Base-by-base conservation (phyloP, 2,888 invertebrate genomes). In the Electrophaes corylata region DNA sequence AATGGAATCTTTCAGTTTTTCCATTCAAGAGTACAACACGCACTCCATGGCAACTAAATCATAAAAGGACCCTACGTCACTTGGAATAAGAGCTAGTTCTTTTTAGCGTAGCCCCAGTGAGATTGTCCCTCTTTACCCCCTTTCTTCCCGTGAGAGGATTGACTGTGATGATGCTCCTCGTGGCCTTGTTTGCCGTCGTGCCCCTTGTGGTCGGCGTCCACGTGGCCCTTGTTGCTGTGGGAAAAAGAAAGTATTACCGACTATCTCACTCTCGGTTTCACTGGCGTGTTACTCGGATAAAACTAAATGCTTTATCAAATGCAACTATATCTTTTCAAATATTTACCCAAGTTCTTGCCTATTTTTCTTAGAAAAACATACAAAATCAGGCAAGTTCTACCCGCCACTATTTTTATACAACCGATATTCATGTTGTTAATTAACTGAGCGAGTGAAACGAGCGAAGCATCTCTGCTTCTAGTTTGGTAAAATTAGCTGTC, bases 161-260 rank as follows among this genome's bases (percentile, higher is more conserved):
- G 92, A 62, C 94, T 92, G 3, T 91, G 86, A 68, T 94, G 92
- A 69, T 95, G 94, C 23, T 93, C 92, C 43, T 95, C 93, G 71
- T 94, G 93, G 0, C 95, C 95, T 14, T 93, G 86, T 46, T 93
- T 92, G 2, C 92, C 93, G 53, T 94, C 92, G 81, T 94, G 87
- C 0, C 94, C 94, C 65, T 93, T 93, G 76, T 95, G 94, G 63
- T 94, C 94, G 11, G 93, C 93, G 62, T 94, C 94, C 59, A 93
- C 81, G 70, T 94, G 94, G 0, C 95, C 95, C 73, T 95, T 94
- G 70, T 94, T 93, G 61, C 93, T 91, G 79, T 40, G 51, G 26
- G 48, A 14, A 31, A 3, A 16, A 37, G 6, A 37, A 37, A 16
- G 37, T 3, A 10, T 16, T 37, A 29, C 8, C 10, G 10, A 29